phyloP scores from a whole-genome alignment of 2,797 vertebrate species.

The Parauchenoglanis punctatus region DNA sequence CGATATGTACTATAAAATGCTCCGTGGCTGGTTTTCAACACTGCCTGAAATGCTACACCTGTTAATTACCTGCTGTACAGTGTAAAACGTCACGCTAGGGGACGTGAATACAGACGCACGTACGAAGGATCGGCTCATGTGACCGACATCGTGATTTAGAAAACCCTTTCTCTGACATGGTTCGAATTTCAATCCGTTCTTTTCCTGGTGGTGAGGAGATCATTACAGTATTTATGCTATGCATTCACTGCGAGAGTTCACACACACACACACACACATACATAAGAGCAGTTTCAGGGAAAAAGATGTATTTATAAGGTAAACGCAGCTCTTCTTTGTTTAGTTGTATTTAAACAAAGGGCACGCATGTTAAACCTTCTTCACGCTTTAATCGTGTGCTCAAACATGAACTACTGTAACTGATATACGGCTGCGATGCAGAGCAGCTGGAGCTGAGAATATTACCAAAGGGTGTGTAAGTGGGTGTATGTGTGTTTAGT shows the following conservation, averaged over 20 bases:
- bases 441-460: conserved; percentile 15
- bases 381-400: background rate
- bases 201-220: conserved; percentile 7
- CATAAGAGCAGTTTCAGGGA: background rate
- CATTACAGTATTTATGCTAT: background rate
- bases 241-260: background rate
- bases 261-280: background rate
- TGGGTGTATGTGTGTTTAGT: too few species aligned
- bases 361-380: background rate
- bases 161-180: background rate
- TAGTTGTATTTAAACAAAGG: background rate
- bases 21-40: background rate
- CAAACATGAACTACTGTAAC: background rate
- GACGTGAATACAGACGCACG: background rate
- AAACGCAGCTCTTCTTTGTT: background rate
- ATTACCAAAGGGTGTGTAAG: conserved; percentile 7
- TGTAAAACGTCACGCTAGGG: background rate
- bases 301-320: background rate
- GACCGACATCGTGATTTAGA: background rate
- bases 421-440: background rate
- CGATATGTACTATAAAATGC: conserved; percentile 25
- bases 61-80: conserved; percentile 25
- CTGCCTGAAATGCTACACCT: conserved; percentile 30
- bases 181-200: background rate
- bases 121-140: conserved; percentile 1